Conservation (phyloP, 1,140 invertebrate genomes). For the Nasonia longicornis region DNA sequence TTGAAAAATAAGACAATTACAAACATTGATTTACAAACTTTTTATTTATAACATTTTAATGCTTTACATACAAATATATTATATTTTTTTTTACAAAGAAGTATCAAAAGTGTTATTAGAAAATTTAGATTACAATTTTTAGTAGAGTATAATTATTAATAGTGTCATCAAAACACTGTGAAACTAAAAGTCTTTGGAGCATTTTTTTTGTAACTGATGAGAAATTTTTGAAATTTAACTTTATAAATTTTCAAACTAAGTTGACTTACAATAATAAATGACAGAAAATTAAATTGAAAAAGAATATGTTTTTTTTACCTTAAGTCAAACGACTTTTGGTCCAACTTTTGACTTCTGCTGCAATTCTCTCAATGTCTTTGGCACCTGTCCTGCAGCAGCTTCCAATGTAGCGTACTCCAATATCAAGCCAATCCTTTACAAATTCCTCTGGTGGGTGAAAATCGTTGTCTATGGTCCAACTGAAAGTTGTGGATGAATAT, state of each 20-base stretch:
- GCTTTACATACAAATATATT: neutral
- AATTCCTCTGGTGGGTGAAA: constrained; percentile 72
- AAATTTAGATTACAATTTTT: neutral
- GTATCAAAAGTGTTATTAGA: neutral
- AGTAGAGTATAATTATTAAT: too few species aligned
- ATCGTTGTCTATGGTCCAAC: constrained; percentile 72
- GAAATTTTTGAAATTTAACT: neutral
- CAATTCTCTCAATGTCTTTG: constrained; percentile 73
- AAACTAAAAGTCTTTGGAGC: neutral
- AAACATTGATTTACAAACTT: neutral
- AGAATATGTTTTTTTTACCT: constrained; percentile 6
- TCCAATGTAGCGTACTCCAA: constrained; percentile 80
- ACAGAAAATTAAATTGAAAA: neutral
- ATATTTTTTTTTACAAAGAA: neutral
- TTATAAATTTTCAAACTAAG: neutral
- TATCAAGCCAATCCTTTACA: constrained; percentile 77
- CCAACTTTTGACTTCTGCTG: constrained; percentile 62
- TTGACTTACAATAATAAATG: neutral
- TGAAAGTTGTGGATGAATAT: constrained; percentile 66
- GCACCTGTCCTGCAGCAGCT: constrained; percentile 84
- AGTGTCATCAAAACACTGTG: too few species aligned
- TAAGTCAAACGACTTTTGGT: constrained; percentile 33
- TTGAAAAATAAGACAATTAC: neutral
- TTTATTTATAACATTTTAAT: neutral
- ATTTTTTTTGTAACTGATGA: neutral